Conservation (phyloP, 2,888 invertebrate genomes). For the Cheiracanthium punctorium region DNA sequence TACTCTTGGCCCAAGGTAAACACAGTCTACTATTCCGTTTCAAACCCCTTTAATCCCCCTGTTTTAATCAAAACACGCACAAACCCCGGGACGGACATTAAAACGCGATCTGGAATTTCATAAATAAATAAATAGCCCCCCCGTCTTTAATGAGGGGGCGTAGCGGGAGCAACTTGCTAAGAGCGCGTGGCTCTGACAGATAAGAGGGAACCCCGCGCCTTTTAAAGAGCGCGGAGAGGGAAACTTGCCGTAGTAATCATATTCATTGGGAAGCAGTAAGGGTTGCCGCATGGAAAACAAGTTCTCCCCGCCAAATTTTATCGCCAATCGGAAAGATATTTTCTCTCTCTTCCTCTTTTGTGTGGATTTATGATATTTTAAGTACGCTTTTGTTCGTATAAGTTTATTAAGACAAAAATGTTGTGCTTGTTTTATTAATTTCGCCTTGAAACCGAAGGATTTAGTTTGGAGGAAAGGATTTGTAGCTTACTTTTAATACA, state of each 20-base stretch:
- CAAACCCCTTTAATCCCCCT: neutral
- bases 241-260: slow-evolving; percentile 67
- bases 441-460: no score
- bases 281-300: slow-evolving; percentile 37
- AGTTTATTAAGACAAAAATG: no score
- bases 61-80: slow-evolving; percentile 42
- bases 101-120: slow-evolving; percentile 58
- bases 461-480: no score
- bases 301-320: slow-evolving; percentile 22
- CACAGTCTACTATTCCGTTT: neutral
- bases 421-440: no score
- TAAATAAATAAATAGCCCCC: slow-evolving; percentile 66
- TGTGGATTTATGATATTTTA: neutral
- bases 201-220: slow-evolving; percentile 49
- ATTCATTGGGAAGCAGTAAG: slow-evolving; percentile 54
- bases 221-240: slow-evolving; percentile 51
- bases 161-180: slow-evolving; percentile 35
- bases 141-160: slow-evolving; percentile 44
- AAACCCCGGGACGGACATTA: slow-evolving; percentile 33
- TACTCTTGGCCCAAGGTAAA: neutral
- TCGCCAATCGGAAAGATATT: neutral
- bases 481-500: no score
- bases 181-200: slow-evolving; percentile 64
- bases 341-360: neutral
- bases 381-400: no score